phyloP scores from a whole-genome alignment of 1,140 invertebrate genomes.

The Parapsyche elsis region DNA sequence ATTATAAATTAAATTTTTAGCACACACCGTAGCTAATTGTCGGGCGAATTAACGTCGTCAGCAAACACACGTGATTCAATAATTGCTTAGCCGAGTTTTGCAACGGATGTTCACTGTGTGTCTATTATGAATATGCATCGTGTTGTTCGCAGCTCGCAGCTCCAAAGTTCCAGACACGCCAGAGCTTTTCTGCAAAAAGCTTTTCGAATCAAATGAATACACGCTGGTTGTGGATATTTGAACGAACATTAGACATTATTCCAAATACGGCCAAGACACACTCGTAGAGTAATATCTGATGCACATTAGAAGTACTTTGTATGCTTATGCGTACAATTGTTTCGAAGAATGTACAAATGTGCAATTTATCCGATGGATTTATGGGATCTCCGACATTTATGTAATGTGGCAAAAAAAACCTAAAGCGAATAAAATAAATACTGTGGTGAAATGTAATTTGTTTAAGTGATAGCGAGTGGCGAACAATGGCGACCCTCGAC shows the following conservation, averaged over 20 bases:
- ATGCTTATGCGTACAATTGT: neutral
- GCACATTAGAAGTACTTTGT: neutral
- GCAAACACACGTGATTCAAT: slow-evolving; percentile 21
- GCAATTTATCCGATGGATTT: neutral
- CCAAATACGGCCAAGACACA: neutral
- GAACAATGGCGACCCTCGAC: neutral
- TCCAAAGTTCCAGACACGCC: neutral
- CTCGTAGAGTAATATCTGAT: too few species aligned
- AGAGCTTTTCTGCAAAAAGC: too few species aligned
- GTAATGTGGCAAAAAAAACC: neutral
- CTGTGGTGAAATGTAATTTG: neutral
- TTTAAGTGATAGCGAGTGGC: neutral
- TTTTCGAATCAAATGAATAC: too few species aligned
- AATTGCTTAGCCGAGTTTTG: slow-evolving; percentile 25
- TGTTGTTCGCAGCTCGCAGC: neutral
- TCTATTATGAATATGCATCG: neutral
- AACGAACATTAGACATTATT: neutral
- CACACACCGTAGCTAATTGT: neutral
- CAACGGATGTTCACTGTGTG: slow-evolving; percentile 1
- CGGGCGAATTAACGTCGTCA: neutral
- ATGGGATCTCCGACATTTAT: neutral
- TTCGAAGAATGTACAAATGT: neutral
- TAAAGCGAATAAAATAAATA: neutral
- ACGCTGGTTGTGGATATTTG: too few species aligned
- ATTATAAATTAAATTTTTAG: slow-evolving; percentile 25